Evolutionary conservation across 2,888 invertebrate genomes (phyloP).

Genomic region (Plagodis dolabraria): DNA sequence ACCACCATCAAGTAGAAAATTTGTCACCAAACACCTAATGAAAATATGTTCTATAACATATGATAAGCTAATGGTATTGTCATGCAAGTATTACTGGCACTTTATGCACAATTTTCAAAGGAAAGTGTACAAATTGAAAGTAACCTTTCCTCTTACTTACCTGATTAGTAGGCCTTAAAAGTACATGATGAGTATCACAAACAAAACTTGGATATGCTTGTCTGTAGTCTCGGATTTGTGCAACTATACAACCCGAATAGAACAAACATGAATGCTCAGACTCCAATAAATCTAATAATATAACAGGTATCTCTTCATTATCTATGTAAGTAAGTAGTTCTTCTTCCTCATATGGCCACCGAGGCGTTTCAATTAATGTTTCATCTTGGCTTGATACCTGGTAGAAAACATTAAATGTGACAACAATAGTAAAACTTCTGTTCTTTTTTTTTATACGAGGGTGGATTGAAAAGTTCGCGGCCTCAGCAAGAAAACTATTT

Average conservation of each 20-base stretch:
- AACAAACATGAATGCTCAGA: constrained; percentile 93
- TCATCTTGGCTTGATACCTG: constrained; percentile 81
- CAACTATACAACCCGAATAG: constrained; percentile 96
- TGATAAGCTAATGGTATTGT: too few relatives aligned
- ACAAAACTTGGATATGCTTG: constrained; percentile 91
- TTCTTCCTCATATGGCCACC: constrained; percentile 96
- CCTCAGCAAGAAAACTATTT: too few relatives aligned
- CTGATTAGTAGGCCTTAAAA: constrained; percentile 94
- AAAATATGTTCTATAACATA: too few relatives aligned
- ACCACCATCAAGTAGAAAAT: too few relatives aligned
- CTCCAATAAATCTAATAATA: constrained; percentile 93
- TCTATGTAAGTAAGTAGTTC: constrained; percentile 94
- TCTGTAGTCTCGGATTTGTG: constrained; percentile 95
- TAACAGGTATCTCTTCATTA: constrained; percentile 95
- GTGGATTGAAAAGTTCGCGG: too few relatives aligned
- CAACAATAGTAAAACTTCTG: neutral
- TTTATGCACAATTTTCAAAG: too few relatives aligned
- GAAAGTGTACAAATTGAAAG: too few relatives aligned
- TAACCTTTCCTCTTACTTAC: constrained; percentile 83
- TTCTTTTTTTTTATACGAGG: too few relatives aligned
- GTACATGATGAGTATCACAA: constrained; percentile 94
- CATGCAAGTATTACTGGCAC: too few relatives aligned
- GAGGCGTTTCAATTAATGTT: constrained; percentile 89
- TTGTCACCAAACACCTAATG: too few relatives aligned
- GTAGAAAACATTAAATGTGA: neutral